Evolutionary conservation across 2,113 vertebrate genomes (phyloP), one percentile per base, ranked within the genome.

Genomic region (Ptilorrhoa leucosticta): DNA sequence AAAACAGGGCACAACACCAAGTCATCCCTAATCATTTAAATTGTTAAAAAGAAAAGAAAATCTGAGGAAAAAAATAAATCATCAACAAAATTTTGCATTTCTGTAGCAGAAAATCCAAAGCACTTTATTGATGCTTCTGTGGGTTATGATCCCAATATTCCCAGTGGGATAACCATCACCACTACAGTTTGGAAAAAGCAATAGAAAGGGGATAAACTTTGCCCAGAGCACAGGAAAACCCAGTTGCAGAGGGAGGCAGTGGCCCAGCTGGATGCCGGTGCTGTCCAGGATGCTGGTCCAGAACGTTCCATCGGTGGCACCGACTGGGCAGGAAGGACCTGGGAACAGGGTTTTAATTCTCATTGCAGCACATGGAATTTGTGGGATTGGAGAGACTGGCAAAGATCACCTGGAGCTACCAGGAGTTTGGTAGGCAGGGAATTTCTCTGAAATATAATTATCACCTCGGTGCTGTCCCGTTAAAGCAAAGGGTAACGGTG

Each of bases 21-120:
- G 40, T 8, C 51, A 26, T 11, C 37, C 33, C 19, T 39, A 27
- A 44, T 21, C 4, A 45, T 24, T 31, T 27, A 10, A 77, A 31
- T 3, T 26, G 14, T 27, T 31, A 33, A 61, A 61, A 22, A 40
- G 0, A 45, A 37, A 48, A 53, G 18, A 90, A 76, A 63, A 33
- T 12, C 13, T 7, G 47, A 53, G 33, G 4, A 1, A 0, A 24
- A 11, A 11, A 3, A 7, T 2, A 20, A 2, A 48, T 23, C 22
- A 58, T 8, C 17, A 30, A 60, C 13, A 45, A 23, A 5, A 22
- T 24, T 56, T 89, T 79, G 22, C 28, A 48, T 58, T 81, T 75
- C 50, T 45, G 19, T 7, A 33, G 66, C 14, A 27, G 39, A 72
- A 87, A 80, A 65, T 17, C 27, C 42, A 33, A 54, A 66, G 28